Conservation (phyloP, 2,797 vertebrate genomes). For the Myioborus miniatus region DNA sequence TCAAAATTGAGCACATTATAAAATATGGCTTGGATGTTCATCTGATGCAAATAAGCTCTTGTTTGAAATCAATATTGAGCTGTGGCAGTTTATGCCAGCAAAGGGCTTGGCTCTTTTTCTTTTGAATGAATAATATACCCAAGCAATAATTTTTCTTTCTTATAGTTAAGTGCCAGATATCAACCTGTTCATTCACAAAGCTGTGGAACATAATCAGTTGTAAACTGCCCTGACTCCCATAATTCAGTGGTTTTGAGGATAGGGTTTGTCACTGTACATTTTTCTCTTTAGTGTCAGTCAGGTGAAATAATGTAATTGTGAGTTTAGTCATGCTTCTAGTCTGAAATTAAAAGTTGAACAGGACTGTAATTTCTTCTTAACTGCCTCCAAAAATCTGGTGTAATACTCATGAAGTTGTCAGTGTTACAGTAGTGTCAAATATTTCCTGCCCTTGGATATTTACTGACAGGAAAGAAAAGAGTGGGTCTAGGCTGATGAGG, state of each 20-base stretch:
- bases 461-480: background rate
- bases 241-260: background rate
- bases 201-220: background rate
- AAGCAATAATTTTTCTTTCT: slow-evolving; percentile 18
- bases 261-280: background rate
- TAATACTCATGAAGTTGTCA: background rate
- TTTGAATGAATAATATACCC: slow-evolving; percentile 4
- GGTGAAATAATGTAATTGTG: background rate
- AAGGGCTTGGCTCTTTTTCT: slow-evolving; percentile 13
- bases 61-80: slow-evolving; percentile 41
- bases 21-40: slow-evolving; percentile 33
- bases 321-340: background rate
- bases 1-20: background rate
- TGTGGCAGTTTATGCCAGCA: slow-evolving; percentile 1
- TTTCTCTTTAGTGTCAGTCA: background rate
- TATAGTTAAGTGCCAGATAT: background rate
- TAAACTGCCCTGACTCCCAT: background rate
- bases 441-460: background rate
- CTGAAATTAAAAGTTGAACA: background rate
- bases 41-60: slow-evolving; percentile 14
- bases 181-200: slow-evolving; percentile 9
- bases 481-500: background rate
- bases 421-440: background rate
- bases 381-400: background rate
- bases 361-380: background rate